Evolutionary conservation across 2,113 vertebrate species (phyloP).

Genomic region (Nyctereutes procyonoides): DNA sequence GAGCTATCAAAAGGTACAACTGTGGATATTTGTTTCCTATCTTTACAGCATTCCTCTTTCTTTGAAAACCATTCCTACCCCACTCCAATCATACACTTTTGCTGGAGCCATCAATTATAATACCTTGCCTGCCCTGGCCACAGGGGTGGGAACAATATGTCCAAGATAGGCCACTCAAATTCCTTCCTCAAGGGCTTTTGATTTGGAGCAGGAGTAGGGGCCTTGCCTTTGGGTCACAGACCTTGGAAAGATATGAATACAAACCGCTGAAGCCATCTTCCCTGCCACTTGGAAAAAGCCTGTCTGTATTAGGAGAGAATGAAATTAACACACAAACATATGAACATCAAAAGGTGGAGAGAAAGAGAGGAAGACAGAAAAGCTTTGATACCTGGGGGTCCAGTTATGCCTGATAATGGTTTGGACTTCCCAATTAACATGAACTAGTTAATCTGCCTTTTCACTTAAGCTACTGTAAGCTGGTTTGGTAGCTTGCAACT

Average conservation of each 20-base stretch:
- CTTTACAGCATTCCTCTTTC: not conserved
- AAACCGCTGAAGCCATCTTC: slow-evolving; percentile 68
- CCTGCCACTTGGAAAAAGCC: slow-evolving; percentile 67
- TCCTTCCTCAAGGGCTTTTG: slow-evolving; percentile 73
- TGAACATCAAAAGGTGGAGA: slow-evolving; percentile 1
- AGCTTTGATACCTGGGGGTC: not conserved
- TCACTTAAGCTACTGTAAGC: slow-evolving; percentile 21
- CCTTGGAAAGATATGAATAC: slow-evolving; percentile 67
- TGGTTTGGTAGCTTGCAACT: slow-evolving; percentile 24
- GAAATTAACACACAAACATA: slow-evolving; percentile 61
- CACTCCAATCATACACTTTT: slow-evolving; percentile 43
- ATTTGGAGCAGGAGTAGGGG: slow-evolving; percentile 67
- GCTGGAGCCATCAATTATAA: slow-evolving; percentile 63
- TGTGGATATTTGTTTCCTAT: not conserved
- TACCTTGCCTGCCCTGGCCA: slow-evolving; percentile 79
- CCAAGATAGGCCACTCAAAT: slow-evolving; percentile 70
- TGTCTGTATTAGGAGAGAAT: slow-evolving; percentile 69
- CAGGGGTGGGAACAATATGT: slow-evolving; percentile 63
- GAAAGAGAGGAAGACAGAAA: not conserved
- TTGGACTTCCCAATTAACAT: not conserved
- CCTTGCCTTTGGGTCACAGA: slow-evolving; percentile 67
- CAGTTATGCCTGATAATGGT: not conserved
- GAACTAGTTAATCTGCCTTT: slow-evolving; percentile 24
- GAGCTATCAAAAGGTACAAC: not conserved
- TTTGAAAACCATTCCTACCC: slow-evolving; percentile 49